These are phyloP conservation scores for Allygus modestus DNA, from an alignment of 2,888 invertebrate genomes.

Conservation along the genomic window DNA sequence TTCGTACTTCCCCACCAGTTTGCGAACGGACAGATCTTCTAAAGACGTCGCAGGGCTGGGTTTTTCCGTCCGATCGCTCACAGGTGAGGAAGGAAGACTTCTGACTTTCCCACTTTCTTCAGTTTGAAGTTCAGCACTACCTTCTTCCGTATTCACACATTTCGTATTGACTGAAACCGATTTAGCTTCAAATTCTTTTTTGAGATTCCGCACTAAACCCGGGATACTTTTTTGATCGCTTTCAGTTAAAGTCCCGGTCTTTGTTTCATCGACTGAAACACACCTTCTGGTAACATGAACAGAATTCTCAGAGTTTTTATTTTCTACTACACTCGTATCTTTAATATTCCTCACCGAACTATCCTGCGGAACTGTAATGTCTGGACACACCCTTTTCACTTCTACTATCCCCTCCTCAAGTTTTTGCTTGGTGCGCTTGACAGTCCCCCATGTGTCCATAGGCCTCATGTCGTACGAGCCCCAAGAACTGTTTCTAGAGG, in stretches of 20 bases:
- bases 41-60: constrained; percentile 74
- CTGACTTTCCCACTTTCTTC: constrained; percentile 73
- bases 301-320: constrained; percentile 48
- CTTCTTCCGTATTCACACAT: constrained; percentile 60
- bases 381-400: constrained; percentile 69
- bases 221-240: constrained; percentile 73
- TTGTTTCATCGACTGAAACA: constrained; percentile 62
- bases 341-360: constrained; percentile 1
- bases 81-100: constrained; percentile 82
- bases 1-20: constrained; percentile 87
- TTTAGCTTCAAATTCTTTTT: constrained; percentile 93
- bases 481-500: constrained; percentile 85
- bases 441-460: constrained; percentile 81
- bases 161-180: constrained; percentile 71
- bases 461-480: constrained; percentile 83
- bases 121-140: constrained; percentile 67
- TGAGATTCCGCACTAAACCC: constrained; percentile 90
- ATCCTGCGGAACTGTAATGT: constrained; percentile 49
- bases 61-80: constrained; percentile 78
- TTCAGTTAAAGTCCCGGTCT: constrained; percentile 54
- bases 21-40: constrained; percentile 85
- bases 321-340: constrained; percentile 44
- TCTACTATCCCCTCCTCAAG: constrained; percentile 78
- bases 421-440: constrained; percentile 83
- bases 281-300: constrained; percentile 62